Evolutionary conservation across 2,797 vertebrate genomes (phyloP), one percentile per base, ranked within the genome.

Genomic region (Sparidentex hasta): DNA sequence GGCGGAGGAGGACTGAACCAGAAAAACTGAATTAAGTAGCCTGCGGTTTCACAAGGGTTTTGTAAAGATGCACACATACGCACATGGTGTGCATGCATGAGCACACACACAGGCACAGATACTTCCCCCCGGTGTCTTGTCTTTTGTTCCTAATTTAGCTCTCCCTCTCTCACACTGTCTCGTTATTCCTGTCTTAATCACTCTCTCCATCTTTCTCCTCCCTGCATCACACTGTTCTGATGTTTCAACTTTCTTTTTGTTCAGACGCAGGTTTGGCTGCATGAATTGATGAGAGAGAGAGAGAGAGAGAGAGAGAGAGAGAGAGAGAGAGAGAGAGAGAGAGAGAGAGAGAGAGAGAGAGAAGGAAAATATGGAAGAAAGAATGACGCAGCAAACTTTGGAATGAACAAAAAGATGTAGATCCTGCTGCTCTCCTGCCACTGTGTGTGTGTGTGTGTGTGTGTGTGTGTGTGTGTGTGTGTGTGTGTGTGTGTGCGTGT

Each of bases 61-160:
- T 72, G 33, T 65, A 47, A 80, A 88, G 48, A 80, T 71, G 67
- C 63, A 71, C 62, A 77, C 23, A 65, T 12, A 77, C 69, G 50
- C 2, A 68, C 72, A 73, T 20, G 51, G 33, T 50, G 25, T 41
- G n/a, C 56, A 76, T 46, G 68, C 75, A 55, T 72, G 23, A 71
- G 29, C 71, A 59, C 55, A 62, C 23, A 23, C 50, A 46, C 47
- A 63, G 38, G 48, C 52, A 67, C 69, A 74, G 7, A 80, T 7
- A 50, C 48, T 29, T 72, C 72, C 82, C 76, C 74, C 69, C 5
- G 44, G 65, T 82, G 57, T 67, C 74, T 74, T 62, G 78, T 81
- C 79, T 85, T 87, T 80, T 72, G 65, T 84, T 88, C 73, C 65
- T 80, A 83, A 82, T 85, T 87, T 87, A 85, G 75, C 84, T 77